Percentiles rank a stretch among this genome's conserved stretches.
Evolutionary conservation across 2,113 vertebrate species (phyloP).

Genomic region (Tetraodon nigroviridis): DNA sequence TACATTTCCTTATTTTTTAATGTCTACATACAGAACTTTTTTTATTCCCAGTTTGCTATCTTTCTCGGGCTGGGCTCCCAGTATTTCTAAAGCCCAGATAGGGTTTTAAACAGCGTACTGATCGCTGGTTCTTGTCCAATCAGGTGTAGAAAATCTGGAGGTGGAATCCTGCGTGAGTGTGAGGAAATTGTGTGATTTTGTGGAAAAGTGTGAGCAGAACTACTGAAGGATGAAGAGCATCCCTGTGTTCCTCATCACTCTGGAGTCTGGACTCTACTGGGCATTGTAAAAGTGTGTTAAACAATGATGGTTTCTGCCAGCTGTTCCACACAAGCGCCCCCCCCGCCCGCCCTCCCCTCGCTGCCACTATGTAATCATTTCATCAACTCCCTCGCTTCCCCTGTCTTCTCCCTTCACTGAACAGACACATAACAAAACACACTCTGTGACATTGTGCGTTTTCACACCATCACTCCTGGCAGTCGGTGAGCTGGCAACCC

Average conservation of each 20-base stretch:
- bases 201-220: slow-evolving; percentile 45
- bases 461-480: slow-evolving; percentile 74
- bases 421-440: slow-evolving; percentile 75
- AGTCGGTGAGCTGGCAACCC: slow-evolving; percentile 64
- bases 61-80: slow-evolving; percentile 35
- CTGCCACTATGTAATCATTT: slow-evolving; percentile 77
- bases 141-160: slow-evolving; percentile 30
- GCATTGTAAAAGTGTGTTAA: slow-evolving; percentile 72
- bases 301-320: slow-evolving; percentile 67
- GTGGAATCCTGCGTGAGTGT: slow-evolving; percentile 14
- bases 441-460: slow-evolving; percentile 77
- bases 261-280: slow-evolving; percentile 55
- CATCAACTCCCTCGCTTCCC: slow-evolving; percentile 75
- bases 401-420: slow-evolving; percentile 71
- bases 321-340: slow-evolving; percentile 55
- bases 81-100: slow-evolving; percentile 34
- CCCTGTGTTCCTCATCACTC: slow-evolving; percentile 25
- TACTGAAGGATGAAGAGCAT: slow-evolving; percentile 58
- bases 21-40: not conserved
- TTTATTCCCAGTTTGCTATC: not conserved
- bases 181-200: slow-evolving; percentile 50
- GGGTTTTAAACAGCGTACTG: slow-evolving; percentile 40
- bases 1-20: slow-evolving; percentile 4
- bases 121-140: slow-evolving; percentile 18
- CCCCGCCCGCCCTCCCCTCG: slow-evolving; percentile 52